A percentile compares a stretch with the other conserved stretches of the same genome.
Evolutionary conservation across 2,113 vertebrate species (phyloP).

Genomic region (Isichthys henryi): DNA sequence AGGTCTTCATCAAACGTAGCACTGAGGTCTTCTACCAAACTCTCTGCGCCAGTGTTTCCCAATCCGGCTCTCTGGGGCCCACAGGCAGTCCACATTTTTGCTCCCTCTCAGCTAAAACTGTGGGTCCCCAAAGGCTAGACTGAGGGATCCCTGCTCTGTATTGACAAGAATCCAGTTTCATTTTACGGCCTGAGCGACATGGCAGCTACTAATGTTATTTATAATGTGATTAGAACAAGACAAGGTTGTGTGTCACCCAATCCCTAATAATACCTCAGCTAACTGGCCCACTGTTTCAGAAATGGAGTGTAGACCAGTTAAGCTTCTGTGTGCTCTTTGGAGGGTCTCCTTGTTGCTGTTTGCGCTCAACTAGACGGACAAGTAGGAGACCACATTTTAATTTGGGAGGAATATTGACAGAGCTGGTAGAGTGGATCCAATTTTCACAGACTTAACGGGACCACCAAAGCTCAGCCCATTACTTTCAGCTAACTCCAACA

Average conservation of each 20-base stretch:
- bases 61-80: background rate
- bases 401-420: background rate
- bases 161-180: background rate
- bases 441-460: background rate
- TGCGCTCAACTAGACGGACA: background rate
- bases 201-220: background rate
- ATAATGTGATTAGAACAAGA: background rate
- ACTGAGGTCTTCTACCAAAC: background rate
- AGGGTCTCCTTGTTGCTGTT: background rate
- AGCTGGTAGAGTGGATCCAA: background rate
- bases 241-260: background rate
- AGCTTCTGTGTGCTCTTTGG: background rate
- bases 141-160: background rate
- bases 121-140: too few species aligned
- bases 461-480: background rate
- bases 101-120: background rate
- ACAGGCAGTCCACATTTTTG: background rate
- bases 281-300: background rate
- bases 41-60: background rate
- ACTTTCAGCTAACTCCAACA: background rate
- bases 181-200: accelerated
- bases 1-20: background rate
- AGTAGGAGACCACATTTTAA: background rate
- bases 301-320: background rate
- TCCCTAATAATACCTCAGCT: background rate